These are phyloP conservation scores for Ictalurus punctatus DNA, from an alignment of 2,113 vertebrate genomes.

Conservation along the genomic window DNA sequence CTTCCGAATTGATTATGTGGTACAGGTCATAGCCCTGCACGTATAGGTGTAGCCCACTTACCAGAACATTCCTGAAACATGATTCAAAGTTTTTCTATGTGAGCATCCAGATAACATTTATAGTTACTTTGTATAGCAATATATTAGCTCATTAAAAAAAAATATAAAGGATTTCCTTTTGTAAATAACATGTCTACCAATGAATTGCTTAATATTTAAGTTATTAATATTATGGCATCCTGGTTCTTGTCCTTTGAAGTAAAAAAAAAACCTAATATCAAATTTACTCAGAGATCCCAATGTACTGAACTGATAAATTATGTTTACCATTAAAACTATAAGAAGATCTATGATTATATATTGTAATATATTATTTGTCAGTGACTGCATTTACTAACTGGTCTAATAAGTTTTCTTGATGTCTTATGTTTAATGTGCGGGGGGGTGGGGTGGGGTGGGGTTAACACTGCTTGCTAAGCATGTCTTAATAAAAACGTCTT, in stretches of 20 bases:
- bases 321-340: conserved; percentile 41
- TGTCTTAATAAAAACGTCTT: conserved; percentile 50
- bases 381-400: conserved; percentile 52
- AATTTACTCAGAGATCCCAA: conserved; percentile 20
- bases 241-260: conserved; percentile 23
- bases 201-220: conserved; percentile 61
- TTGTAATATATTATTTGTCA: conserved; percentile 44
- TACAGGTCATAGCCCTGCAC: not conserved
- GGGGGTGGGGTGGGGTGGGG: not conserved
- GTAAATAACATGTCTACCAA: conserved; percentile 50
- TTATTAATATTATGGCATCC: conserved; percentile 54
- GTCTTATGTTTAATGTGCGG: conserved; percentile 38
- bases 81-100: not conserved
- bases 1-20: not conserved
- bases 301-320: conserved; percentile 26
- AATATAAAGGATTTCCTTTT: conserved; percentile 26
- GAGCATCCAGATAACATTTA: not conserved
- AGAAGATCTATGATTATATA: conserved; percentile 32
- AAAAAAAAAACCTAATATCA: conserved; percentile 26
- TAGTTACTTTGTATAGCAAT: conserved; percentile 16
- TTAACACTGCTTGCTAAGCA: conserved; percentile 50
- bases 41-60: not conserved
- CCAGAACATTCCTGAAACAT: not conserved
- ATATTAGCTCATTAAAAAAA: not conserved
- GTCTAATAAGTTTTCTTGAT: conserved; percentile 44